Evolutionary conservation across 2,797 vertebrate species (phyloP), one percentile per base, ranked within the genome.

Genomic region (Orientallactaga sibirica): DNA sequence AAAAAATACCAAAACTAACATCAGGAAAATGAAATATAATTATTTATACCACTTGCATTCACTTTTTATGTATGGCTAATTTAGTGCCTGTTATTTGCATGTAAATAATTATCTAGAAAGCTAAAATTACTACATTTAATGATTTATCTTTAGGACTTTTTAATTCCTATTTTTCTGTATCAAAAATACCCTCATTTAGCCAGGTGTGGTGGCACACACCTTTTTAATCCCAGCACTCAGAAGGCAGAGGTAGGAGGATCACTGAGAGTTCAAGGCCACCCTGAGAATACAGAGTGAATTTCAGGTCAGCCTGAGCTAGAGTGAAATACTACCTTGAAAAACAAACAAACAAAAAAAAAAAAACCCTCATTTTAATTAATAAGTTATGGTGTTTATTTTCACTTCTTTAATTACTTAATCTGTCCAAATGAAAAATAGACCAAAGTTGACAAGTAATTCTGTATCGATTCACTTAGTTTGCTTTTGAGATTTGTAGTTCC

Each of bases 1-100:
- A 93, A 58, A 93, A 94, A 94, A 37, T 68, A 48, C 16, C 85
- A 84, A 79, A 92, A 75, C 75, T 90, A 81, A 55, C 68, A 67
- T 41, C 29, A 71, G 75, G 61, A 87, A 86, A 25, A 70, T 88
- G 41, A 86, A 77, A 4, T 84, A 7, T 68, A 85, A 41, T 62
- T 82, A 18, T 70, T 20, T 71, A 66, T 66, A 68, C 66, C 48
- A 25, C 0, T 43, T 91, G 19, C 41, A 41, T 83, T 86, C 62
- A 52, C 25, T 88, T 33, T 81, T 87, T 91, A 52, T 37, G 92
- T 81, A 20, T 79, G 73, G 37, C 37, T 91, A 27, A 92, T 88
- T 85, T 75, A 76, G 18, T 48, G 58, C 67, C 66, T 67, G 22
- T 27, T 90, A n/a, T 58, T 81, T 37, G 33, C 33, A 2, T 58